Conservation (phyloP, 2,888 invertebrate species). For the Nomada lathburiana region DNA sequence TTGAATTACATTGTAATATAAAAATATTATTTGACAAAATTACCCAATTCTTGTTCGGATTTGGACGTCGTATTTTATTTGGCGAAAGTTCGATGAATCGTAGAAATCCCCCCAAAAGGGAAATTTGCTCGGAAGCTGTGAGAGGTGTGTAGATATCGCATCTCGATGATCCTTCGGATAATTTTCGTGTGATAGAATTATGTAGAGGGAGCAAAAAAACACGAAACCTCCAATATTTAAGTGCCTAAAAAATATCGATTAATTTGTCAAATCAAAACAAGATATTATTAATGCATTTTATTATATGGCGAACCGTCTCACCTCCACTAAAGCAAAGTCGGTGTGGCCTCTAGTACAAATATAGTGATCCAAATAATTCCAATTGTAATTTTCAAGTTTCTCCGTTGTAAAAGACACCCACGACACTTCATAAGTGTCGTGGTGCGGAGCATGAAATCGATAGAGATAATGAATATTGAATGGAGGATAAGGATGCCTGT, state of each 20-base stretch:
- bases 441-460: constrained; percentile 96
- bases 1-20: neutral
- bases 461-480: constrained; percentile 96
- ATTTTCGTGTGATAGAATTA: constrained; percentile 91
- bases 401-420: constrained; percentile 98
- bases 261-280: neutral
- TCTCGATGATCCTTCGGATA: constrained; percentile 89
- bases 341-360: constrained; percentile 97
- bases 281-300: neutral
- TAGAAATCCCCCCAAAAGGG: constrained; percentile 90
- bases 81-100: constrained; percentile 94
- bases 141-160: constrained; percentile 94
- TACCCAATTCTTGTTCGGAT: constrained; percentile 91
- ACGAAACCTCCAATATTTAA: constrained; percentile 96
- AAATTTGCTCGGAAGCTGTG: constrained; percentile 86
- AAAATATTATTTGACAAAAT: constrained; percentile 67
- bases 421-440: constrained; percentile 96
- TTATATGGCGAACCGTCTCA: constrained; percentile 80
- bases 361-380: constrained; percentile 99
- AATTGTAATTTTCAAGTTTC: constrained; percentile 97
- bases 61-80: constrained; percentile 94
- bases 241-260: constrained; percentile 86
- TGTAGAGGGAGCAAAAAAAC: constrained; percentile 94
- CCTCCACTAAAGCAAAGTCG: constrained; percentile 94
- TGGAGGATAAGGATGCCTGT: constrained; percentile 96